phyloP scores from a whole-genome alignment of 2,113 vertebrate species.

The Montifringilla adamsi region DNA sequence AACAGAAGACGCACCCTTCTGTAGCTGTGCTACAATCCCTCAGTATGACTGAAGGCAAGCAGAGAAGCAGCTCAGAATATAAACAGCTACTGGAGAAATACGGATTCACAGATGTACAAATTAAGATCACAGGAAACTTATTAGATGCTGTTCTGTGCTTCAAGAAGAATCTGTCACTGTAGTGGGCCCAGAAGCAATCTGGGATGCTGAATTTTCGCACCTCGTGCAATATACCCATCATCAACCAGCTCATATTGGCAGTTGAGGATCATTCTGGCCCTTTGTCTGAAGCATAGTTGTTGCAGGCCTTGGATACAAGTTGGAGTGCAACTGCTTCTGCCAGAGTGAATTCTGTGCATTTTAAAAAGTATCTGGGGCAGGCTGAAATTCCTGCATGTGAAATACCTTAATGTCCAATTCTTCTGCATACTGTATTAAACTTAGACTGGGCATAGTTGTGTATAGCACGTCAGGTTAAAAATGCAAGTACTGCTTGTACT shows the following conservation, averaged over 20 bases:
- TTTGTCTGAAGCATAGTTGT: not conserved
- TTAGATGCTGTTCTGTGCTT: constrained; percentile 81
- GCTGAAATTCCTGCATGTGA: not conserved
- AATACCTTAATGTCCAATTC: not conserved
- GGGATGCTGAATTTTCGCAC: not conserved
- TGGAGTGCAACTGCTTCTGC: not conserved
- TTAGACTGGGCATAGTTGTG: not conserved
- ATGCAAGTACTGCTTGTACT: not conserved
- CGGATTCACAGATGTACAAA: constrained; percentile 68
- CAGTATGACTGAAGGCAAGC: constrained; percentile 82
- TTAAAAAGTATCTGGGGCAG: not conserved
- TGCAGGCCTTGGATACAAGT: not conserved
- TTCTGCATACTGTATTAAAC: not conserved
- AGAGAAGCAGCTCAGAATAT: constrained; percentile 82
- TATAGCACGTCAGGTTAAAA: not conserved
- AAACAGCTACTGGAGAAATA: constrained; percentile 77
- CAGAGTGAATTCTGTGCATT: not conserved
- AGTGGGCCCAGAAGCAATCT: not conserved
- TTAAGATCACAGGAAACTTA: constrained; percentile 77
- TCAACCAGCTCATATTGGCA: not conserved
- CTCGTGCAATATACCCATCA: not conserved
- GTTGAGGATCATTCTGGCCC: not conserved
- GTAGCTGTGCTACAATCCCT: constrained; percentile 84
- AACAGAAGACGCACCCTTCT: constrained; percentile 71
- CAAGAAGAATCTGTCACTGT: constrained; percentile 48